Evolutionary conservation across 2,888 invertebrate genomes (phyloP), one percentile per base, ranked within the genome.

Genomic region (Notodonta ziczac): DNA sequence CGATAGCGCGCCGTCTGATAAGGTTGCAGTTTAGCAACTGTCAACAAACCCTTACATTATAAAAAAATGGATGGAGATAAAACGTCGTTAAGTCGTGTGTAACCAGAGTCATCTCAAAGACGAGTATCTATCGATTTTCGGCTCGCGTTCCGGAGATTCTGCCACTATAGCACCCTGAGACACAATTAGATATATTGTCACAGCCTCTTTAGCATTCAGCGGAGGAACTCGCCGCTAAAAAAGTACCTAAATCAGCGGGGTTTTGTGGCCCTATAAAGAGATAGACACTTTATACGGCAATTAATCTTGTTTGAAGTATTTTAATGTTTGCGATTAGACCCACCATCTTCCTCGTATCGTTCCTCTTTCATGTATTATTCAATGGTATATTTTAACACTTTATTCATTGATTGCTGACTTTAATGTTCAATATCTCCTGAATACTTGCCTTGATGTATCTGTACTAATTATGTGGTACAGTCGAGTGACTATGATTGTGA

Each of bases 11-110:
- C 64, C 58, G 72, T 64, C 83, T 91, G 92, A 92, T 91, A 91
- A 90, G 83, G 84, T 75, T 87, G 85, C 88, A 84, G 85, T 82
- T 82, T 78, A 77, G 78, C 80, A 78, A 85, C 87, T 91, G 90
- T 93, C 93, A 92, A 91, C 91, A 92, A 92, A 91, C 89, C 81
- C 78, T 84, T 78, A 81, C 76, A 83, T 87, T 72, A 66, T 67
- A 72, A 86, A 85, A 85, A 85, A 72, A 63, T 73, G 62, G 69
- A 65, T 62, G 70, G 63, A 74, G 67, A 69, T 69, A 69, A 72
- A 70, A 60, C 64, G 67, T 60, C 66, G 65, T 70, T 72, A 74
- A 59, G 63, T 73, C 76, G 69, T 72, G 74, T 83, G 74, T 76
- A 74, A 79, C 80, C 75, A 80, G 70, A 76, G 63, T 67, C 79